Evolutionary conservation across 2,797 vertebrate species (phyloP), one percentile per base, ranked within the genome.

Genomic region (Pelobates cultripes): DNA sequence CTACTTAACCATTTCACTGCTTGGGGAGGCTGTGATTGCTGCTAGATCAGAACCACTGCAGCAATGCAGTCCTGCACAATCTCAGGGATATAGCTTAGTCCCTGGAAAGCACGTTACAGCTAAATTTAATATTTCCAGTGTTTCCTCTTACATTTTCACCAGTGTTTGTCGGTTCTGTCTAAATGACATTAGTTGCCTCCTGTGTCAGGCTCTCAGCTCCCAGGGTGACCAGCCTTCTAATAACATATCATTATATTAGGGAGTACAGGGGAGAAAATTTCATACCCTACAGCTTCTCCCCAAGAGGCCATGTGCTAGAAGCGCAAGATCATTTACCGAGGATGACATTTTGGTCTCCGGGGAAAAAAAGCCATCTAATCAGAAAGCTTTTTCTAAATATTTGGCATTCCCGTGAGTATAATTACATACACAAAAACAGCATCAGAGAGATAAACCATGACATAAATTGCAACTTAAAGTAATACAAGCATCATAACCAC

Each of bases 161-260:
- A 4, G 12, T 4, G 57, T n/a, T 60, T 15, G 12, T n/a, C 5
- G 15, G 4, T 12, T 60, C 57, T 12, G 14, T 63, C 43, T 7
- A 28, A 28, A 28, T 28, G 28, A 28, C 28, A 1, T 2, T 28
- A 12, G 73, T 44, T 55, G 53, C 73, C 17, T 63, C 9, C 8
- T 63, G 57, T 45, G 3, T n/a, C 45, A 47, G 47, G 28, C 47
- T 67, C 45, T 12, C 14, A 43, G 17, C 28, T 53, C 70, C 60
- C 78, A 28, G 47, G 61, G 78, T 57, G 71, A 74, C 63, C 42
- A 17, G 15, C 9, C 10, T 13, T 60, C 15, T 45, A 75, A 70
- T 71, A 70, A 55, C 68, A 78, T 70, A 70, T 71, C 42, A 70
- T 78, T 78, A 71, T 70, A 13, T 70, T 63, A 70, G 51, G 47